Conservation (phyloP, 2,888 invertebrate species). For the Punctoribates punctum region DNA sequence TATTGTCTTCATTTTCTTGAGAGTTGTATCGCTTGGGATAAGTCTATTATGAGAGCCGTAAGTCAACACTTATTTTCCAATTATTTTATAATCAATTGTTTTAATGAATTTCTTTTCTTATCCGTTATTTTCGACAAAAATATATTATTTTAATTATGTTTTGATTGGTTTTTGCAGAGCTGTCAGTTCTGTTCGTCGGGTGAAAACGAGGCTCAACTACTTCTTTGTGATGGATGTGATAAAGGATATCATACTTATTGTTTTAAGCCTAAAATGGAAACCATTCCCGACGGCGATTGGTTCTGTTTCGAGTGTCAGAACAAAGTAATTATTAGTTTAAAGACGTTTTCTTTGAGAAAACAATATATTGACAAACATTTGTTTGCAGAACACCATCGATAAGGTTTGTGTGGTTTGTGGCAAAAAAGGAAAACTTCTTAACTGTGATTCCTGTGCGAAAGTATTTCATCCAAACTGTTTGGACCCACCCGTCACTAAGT, state of each 20-base stretch:
- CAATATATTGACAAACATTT: too few relatives aligned
- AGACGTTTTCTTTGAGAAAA: too few relatives aligned
- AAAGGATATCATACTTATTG: slow-evolving; percentile 98
- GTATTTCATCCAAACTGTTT: slow-evolving; percentile 91
- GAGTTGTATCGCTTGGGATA: slow-evolving; percentile 92
- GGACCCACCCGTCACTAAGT: slow-evolving; percentile 74
- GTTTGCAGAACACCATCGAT: slow-evolving; percentile 72
- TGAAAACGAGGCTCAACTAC: slow-evolving; percentile 88
- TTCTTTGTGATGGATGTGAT: slow-evolving; percentile 96
- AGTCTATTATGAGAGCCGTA: slow-evolving; percentile 98
- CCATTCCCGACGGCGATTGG: slow-evolving; percentile 97
- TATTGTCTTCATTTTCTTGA: slow-evolving; percentile 85
- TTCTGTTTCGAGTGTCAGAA: slow-evolving; percentile 83
- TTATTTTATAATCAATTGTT: background rate
- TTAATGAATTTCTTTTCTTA: too few relatives aligned
- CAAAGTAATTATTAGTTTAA: slow-evolving; percentile 48
- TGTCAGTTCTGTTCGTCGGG: slow-evolving; percentile 96
- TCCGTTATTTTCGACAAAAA: too few relatives aligned
- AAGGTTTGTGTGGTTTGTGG: slow-evolving; percentile 93
- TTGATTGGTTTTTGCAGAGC: slow-evolving; percentile 68
- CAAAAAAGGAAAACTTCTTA: slow-evolving; percentile 65
- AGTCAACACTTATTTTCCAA: slow-evolving; percentile 56
- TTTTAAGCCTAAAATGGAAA: slow-evolving; percentile 92
- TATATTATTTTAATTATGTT: too few relatives aligned
- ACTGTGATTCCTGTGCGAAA: slow-evolving; percentile 83